Evolutionary conservation across 2,888 invertebrate genomes (phyloP).

Genomic region (Gari tellinella): DNA sequence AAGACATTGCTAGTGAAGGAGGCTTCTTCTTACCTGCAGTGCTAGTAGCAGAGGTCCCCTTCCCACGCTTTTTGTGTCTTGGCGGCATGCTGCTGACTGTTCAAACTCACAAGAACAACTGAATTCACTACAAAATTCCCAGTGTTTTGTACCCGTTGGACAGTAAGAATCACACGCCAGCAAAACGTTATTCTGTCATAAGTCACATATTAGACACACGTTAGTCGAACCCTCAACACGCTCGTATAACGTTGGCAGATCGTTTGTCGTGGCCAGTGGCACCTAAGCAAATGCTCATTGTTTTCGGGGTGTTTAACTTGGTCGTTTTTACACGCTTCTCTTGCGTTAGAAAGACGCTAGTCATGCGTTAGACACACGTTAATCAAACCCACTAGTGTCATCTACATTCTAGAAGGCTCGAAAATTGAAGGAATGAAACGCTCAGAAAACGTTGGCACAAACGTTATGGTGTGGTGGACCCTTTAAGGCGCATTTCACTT

Average conservation of each 20-base stretch:
- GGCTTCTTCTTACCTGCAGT: constrained; percentile 18
- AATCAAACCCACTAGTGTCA: too few species aligned
- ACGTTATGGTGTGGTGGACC: too few species aligned
- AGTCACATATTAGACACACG: constrained; percentile 2
- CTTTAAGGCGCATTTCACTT: too few species aligned
- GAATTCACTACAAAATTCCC: constrained; percentile 17
- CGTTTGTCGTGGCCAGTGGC: not conserved
- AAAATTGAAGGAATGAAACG: too few species aligned
- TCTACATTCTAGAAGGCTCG: too few species aligned
- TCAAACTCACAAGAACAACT: constrained; percentile 7
- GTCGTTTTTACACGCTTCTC: constrained; percentile 3
- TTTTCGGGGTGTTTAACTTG: constrained; percentile 4
- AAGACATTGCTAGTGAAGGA: constrained; percentile 15
- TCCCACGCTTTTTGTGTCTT: constrained; percentile 25
- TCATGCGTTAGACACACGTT: too few species aligned
- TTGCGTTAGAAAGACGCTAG: not conserved
- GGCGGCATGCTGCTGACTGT: constrained; percentile 1
- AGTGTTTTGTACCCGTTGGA: constrained; percentile 14
- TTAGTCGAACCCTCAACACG: too few species aligned
- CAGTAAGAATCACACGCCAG: constrained; percentile 2
- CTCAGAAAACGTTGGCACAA: too few species aligned
- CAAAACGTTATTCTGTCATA: not conserved
- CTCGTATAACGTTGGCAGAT: too few species aligned
- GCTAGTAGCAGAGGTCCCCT: constrained; percentile 17
- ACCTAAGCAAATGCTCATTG: not conserved